Conservation (phyloP, 2,888 invertebrate genomes). For the Diarsia mendica region DNA sequence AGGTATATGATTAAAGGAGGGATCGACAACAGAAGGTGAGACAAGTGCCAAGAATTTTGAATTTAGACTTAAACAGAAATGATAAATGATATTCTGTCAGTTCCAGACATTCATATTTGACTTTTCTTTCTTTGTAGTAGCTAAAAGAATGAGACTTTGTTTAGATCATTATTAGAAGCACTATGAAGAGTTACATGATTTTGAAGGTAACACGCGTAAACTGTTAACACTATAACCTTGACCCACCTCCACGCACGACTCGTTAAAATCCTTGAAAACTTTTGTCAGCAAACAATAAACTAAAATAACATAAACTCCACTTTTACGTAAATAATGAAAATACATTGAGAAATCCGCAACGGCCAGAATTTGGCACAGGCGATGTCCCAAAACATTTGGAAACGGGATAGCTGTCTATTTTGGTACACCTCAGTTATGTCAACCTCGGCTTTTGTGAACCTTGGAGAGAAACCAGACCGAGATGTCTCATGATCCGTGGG, state of each 20-base stretch:
- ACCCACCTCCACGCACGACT: constrained; percentile 6
- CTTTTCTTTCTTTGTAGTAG: background rate
- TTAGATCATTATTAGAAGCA: background rate
- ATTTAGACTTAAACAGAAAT: background rate
- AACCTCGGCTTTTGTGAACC: constrained; percentile 40
- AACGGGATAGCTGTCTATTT: constrained; percentile 78
- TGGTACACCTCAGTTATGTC: constrained; percentile 62
- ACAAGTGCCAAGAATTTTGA: background rate
- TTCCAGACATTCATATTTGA: background rate
- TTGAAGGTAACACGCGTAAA: background rate
- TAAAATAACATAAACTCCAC: constrained; percentile 45
- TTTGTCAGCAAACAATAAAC: constrained; percentile 46
- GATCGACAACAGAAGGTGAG: background rate
- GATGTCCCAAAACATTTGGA: constrained; percentile 72
- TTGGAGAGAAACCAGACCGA: constrained; percentile 46
- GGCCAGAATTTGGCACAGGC: constrained; percentile 78
- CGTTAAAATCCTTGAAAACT: constrained; percentile 40
- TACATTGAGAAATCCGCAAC: constrained; percentile 61
- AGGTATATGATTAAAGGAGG: background rate
- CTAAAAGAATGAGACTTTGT: background rate
- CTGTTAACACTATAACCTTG: constrained; percentile 17
- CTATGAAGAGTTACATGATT: background rate
- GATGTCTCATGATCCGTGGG: constrained; percentile 50
- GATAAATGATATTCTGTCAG: background rate
- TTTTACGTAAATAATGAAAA: constrained; percentile 63